phyloP scores from a whole-genome alignment of 2,113 vertebrate species.

The Geococcyx californianus region DNA sequence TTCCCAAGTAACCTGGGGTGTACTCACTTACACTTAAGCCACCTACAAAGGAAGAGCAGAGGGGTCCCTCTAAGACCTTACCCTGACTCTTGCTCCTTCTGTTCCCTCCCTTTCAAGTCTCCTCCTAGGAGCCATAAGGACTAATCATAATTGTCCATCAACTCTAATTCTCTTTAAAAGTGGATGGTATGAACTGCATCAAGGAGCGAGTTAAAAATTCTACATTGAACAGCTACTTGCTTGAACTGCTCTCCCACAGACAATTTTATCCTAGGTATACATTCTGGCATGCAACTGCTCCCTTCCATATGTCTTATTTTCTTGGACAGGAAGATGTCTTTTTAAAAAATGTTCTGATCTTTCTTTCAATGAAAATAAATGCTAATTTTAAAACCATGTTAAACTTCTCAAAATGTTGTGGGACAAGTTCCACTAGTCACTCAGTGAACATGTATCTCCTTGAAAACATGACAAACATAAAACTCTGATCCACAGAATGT shows the following conservation, averaged over 20 bases:
- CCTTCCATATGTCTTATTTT: neutral
- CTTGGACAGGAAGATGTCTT: neutral
- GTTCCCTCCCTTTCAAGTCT: neutral
- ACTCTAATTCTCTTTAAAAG: slow-evolving; percentile 22
- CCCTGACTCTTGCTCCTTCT: neutral
- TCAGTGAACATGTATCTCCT: neutral
- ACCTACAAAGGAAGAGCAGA: neutral
- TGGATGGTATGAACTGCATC: neutral
- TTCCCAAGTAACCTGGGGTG: too few species aligned
- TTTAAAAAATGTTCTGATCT: neutral
- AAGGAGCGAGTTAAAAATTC: neutral
- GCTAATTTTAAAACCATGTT: neutral
- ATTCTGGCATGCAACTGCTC: neutral
- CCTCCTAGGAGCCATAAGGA: neutral
- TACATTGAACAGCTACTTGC: neutral
- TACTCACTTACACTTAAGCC: neutral
- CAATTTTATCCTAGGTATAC: neutral
- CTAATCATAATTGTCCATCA: slow-evolving; percentile 10
- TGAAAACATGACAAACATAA: neutral
- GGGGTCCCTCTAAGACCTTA: neutral
- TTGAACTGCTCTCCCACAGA: neutral
- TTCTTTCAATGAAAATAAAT: neutral
- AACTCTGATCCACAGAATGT: neutral
- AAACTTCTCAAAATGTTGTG: neutral
- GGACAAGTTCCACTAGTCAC: neutral